Evolutionary conservation across 2,888 invertebrate genomes (phyloP), one percentile per base, ranked within the genome.

Genomic region (Thumatha senex): DNA sequence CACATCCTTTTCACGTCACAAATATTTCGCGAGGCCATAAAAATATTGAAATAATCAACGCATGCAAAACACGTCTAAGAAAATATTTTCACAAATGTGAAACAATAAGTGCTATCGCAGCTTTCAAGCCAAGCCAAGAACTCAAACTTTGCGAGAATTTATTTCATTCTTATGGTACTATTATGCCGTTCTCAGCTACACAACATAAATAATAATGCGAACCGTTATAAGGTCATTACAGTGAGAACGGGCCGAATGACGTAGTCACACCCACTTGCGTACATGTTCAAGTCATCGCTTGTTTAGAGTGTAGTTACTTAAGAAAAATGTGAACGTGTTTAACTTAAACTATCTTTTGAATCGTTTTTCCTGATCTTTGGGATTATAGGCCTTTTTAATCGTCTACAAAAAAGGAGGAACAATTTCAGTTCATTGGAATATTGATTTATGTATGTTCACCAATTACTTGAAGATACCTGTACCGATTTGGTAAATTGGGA

Each of bases 121-220:
- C 80, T 82, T 80, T 84, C 80, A 72, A 85, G 80, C 72, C 76
- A 76, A 83, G 82, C 82, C 84, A 84, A 88, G 81, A 83, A 80
- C 85, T 84, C 84, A 82, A 89, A 85, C 74, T 86, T 83, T 83
- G 80, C 64, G 83, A 78, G 82, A 86, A 89, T 88, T 89, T 89
- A 89, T 90, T 84, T 89, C 82, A 83, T 86, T 89, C 87, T 88
- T 90, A 90, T 89, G 83, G 84, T 83, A 83, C 85, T 89, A 89
- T 89, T 89, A 90, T 88, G 83, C 87, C 84, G 86, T 86, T 87
- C 86, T 81, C 89, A 85, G 85, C 85, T 84, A 86, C 86, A 89
- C 88, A 90, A 86, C 86, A 89, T 89, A 90, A 89, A 90, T 90
- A 90, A 89, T 89, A 89, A 89, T 86, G 86, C 82, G 80, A 78